Percentiles rank a stretch among this genome's conserved stretches.
These are phyloP conservation scores for Trimorus sp. DNA, from an alignment of 2,888 invertebrate species.

Conservation along the genomic window DNA sequence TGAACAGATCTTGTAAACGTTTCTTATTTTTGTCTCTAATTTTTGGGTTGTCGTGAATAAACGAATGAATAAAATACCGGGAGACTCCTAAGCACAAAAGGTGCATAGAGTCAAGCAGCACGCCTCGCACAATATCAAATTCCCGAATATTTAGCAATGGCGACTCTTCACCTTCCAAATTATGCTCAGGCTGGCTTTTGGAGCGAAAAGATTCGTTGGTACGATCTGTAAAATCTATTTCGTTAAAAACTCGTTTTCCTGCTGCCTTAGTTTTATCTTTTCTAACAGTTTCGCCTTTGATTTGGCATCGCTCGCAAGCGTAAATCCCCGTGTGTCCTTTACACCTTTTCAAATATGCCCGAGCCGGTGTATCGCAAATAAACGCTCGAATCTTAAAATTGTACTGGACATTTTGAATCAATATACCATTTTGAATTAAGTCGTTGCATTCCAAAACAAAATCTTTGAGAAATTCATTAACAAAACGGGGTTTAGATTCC, in stretches of 20 bases:
- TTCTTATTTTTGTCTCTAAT: not conserved
- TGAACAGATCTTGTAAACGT: conserved; percentile 8
- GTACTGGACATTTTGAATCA: conserved; percentile 15
- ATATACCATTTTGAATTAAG: conserved; percentile 24
- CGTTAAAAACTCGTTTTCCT: conserved; percentile 22
- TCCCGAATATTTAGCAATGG: conserved; percentile 8
- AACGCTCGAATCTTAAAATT: conserved; percentile 19
- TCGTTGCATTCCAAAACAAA: conserved; percentile 33
- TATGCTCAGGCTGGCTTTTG: conserved; percentile 16
- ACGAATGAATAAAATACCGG: not conserved
- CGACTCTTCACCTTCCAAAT: conserved; percentile 9
- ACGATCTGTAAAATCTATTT: not conserved
- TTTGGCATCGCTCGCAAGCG: conserved; percentile 34
- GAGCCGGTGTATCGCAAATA: conserved; percentile 23
- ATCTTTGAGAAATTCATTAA: conserved; percentile 17
- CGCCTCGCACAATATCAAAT: conserved; percentile 13
- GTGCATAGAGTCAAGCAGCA: conserved; percentile 27
- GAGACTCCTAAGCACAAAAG: not conserved
- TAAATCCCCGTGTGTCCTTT: conserved; percentile 39
- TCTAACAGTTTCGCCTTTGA: conserved; percentile 21
- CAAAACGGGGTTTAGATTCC: conserved; percentile 29
- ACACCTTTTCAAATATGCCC: conserved; percentile 36
- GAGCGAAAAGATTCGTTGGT: conserved; percentile 17
- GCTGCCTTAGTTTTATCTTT: conserved; percentile 2
- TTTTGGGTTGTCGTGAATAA: conserved; percentile 11